These are phyloP conservation scores for Anolis carolinensis DNA, from an alignment of 2,113 vertebrate genomes.

Conservation along the genomic window DNA sequence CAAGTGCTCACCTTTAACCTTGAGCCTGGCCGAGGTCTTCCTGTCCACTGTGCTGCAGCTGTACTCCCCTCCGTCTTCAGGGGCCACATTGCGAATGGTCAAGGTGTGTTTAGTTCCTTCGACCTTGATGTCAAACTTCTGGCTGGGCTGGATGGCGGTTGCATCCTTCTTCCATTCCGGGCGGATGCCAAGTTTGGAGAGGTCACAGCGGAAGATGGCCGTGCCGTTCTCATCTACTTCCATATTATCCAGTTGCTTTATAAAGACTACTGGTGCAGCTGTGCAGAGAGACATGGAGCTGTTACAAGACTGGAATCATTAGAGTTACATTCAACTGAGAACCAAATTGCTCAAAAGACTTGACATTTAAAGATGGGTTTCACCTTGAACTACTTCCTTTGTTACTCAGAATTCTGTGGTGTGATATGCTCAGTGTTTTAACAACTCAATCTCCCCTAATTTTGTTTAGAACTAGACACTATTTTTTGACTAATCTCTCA, in stretches of 20 bases:
- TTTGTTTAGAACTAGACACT: neutral
- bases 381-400: neutral
- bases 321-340: neutral
- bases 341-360: neutral
- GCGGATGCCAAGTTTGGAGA: constrained; percentile 71
- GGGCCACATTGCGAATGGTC: constrained; percentile 69
- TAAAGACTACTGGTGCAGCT: constrained; percentile 51
- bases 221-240: constrained; percentile 78
- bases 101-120: constrained; percentile 74
- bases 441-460: neutral
- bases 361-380: neutral
- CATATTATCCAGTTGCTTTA: constrained; percentile 48
- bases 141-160: constrained; percentile 69
- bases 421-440: neutral
- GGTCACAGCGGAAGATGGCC: constrained; percentile 78
- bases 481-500: neutral
- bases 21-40: constrained; percentile 77
- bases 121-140: constrained; percentile 79
- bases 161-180: constrained; percentile 83
- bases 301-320: neutral
- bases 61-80: constrained; percentile 83
- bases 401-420: neutral
- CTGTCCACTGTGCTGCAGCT: constrained; percentile 77
- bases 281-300: constrained; percentile 16
- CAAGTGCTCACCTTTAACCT: constrained; percentile 80